Percentiles rank a stretch among this genome's conserved stretches.
These are phyloP conservation scores for Thumatha senex DNA, from an alignment of 2,888 invertebrate species.

Conservation along the genomic window DNA sequence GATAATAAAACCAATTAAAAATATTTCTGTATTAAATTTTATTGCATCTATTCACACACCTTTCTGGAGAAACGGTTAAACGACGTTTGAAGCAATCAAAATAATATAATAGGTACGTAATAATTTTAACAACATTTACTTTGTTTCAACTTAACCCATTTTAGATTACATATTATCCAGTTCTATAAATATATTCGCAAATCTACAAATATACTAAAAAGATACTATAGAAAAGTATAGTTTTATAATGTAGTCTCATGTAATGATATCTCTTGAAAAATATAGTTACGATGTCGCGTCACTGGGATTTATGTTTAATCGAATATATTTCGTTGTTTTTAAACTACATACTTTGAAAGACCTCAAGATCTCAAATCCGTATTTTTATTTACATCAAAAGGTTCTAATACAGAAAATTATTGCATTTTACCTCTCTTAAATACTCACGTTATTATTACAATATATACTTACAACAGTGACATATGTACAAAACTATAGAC, in stretches of 20 bases:
- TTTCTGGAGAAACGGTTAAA: conserved; percentile 69
- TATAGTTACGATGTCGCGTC: conserved; percentile 22
- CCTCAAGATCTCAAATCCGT: conserved; percentile 55
- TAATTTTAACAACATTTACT: conserved; percentile 33
- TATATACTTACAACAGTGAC: conserved; percentile 80
- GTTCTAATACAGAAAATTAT: conserved; percentile 79
- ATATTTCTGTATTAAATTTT: conserved; percentile 82
- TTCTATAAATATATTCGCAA: conserved; percentile 18
- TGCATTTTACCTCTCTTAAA: conserved; percentile 77
- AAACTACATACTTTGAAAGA: conserved; percentile 43
- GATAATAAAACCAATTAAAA: conserved; percentile 19
- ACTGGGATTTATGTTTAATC: conserved; percentile 23
- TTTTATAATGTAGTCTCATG: conserved; percentile 10
- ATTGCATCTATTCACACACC: conserved; percentile 86
- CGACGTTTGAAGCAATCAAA: conserved; percentile 68
- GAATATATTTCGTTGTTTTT: conserved; percentile 54
- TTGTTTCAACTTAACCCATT: conserved; percentile 28
- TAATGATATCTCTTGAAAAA: conserved; percentile 22
- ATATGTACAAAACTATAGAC: conserved; percentile 82
- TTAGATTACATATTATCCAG: conserved; percentile 21
- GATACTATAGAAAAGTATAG: conserved; percentile 16
- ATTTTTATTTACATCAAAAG: conserved; percentile 69
- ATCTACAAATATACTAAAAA: conserved; percentile 22
- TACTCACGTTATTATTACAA: conserved; percentile 72
- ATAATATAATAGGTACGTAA: conserved; percentile 34